Evolutionary conservation across 2,888 invertebrate species (phyloP).

Genomic region (Tiphia femorata): DNA sequence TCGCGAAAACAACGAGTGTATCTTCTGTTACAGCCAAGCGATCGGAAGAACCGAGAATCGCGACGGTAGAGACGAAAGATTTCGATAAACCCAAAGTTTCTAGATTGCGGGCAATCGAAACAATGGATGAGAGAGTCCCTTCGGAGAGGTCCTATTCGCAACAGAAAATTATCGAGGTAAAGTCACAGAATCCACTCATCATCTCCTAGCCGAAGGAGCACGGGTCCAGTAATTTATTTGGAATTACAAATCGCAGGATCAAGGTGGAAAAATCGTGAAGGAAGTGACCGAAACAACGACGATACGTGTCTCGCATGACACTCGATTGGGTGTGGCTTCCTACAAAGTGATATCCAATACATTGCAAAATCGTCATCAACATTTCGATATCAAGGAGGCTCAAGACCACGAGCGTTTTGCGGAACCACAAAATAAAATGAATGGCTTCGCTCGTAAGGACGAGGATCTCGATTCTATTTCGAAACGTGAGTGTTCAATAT

Average conservation of each 20-base stretch:
- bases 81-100: constrained; percentile 7
- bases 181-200: no score
- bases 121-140: no score
- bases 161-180: not conserved
- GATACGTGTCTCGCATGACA: constrained; percentile 71
- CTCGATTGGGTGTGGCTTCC: constrained; percentile 71
- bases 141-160: no score
- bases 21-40: constrained; percentile 3
- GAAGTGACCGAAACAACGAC: constrained; percentile 72
- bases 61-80: constrained; percentile 3
- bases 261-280: constrained; percentile 70
- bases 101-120: no score
- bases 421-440: constrained; percentile 21
- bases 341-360: constrained; percentile 72
- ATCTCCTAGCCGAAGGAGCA: no score
- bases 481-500: no score
- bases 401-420: constrained; percentile 36
- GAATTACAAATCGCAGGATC: constrained; percentile 59
- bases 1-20: not conserved
- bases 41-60: constrained; percentile 8
- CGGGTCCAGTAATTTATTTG: no score
- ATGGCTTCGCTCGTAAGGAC: constrained; percentile 20
- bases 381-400: constrained; percentile 50
- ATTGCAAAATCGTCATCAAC: constrained; percentile 62
- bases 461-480: not conserved